Percentiles rank a stretch among this genome's conserved stretches.
These are phyloP conservation scores for Pachymerium ferrugineum DNA, from an alignment of 2,888 invertebrate species.

Conservation along the genomic window DNA sequence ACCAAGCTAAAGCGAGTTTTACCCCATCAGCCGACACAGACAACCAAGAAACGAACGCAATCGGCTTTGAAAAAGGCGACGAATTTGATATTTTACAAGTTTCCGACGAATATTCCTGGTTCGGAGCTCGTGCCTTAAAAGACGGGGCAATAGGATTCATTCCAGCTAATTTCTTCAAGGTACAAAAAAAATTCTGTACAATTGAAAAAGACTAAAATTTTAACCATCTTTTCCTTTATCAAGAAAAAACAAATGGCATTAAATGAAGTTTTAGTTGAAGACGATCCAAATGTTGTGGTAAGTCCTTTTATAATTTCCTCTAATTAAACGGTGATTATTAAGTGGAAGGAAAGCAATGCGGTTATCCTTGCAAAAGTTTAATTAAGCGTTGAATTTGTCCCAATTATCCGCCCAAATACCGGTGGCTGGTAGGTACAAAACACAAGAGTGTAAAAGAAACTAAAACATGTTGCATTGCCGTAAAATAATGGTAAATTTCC, in stretches of 20 bases:
- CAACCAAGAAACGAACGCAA: not conserved
- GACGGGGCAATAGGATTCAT: slow-evolving; percentile 32
- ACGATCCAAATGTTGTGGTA: not conserved
- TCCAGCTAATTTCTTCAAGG: slow-evolving; percentile 33
- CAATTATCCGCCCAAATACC: no score
- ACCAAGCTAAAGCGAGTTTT: slow-evolving; percentile 29
- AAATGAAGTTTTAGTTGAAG: not conserved
- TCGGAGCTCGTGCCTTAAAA: slow-evolving; percentile 31
- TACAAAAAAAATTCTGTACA: not conserved
- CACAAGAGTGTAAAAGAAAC: no score
- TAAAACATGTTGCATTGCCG: no score
- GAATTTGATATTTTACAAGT: slow-evolving; percentile 28
- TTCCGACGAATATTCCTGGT: slow-evolving; percentile 25
- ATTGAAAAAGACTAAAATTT: not conserved
- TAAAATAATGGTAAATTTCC: no score
- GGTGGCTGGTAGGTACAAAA: no score
- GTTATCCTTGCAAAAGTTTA: no score
- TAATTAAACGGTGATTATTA: no score
- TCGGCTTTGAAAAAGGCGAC: slow-evolving; percentile 33
- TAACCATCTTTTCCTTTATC: not conserved
- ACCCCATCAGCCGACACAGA: slow-evolving; percentile 5
- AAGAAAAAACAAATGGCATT: not conserved
- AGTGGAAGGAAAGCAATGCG: no score
- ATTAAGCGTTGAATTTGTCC: no score
- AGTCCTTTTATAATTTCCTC: no score